A percentile compares a stretch with the other conserved stretches of the same genome.
Conservation (phyloP, 2,888 invertebrate genomes). For the Lepidonotus clava region DNA sequence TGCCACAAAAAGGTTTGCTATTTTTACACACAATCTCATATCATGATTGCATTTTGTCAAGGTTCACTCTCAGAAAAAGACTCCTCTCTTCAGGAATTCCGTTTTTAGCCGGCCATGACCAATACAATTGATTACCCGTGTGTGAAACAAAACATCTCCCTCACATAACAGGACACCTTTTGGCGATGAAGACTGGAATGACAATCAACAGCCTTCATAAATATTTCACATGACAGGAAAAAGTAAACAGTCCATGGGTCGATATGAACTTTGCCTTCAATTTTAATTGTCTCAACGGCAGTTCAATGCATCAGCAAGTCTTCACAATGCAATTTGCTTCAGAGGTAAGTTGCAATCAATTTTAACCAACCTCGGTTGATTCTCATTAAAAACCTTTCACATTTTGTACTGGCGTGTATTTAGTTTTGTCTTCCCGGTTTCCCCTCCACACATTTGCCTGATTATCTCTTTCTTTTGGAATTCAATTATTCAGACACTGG, state of each 20-base stretch:
- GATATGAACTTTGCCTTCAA: neutral
- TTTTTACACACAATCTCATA: too few species aligned
- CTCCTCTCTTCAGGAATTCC: neutral
- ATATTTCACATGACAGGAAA: conserved; percentile 1
- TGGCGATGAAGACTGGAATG: conserved; percentile 1
- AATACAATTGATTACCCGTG: neutral
- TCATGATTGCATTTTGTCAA: neutral
- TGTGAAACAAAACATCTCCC: neutral
- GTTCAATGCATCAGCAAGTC: neutral
- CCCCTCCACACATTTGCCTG: too few species aligned
- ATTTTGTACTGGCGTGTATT: too few species aligned
- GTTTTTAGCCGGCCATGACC: too few species aligned
- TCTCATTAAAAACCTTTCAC: too few species aligned
- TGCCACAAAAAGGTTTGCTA: too few species aligned
- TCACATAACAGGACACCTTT: neutral
- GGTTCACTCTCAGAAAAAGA: neutral
- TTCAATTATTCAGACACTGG: too few species aligned
- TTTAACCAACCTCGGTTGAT: neutral
- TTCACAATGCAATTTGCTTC: neutral
- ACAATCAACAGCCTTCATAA: conserved; percentile 17
- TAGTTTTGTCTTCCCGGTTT: too few species aligned
- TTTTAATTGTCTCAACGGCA: neutral
- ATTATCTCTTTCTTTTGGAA: too few species aligned
- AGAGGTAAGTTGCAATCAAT: neutral
- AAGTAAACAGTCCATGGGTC: neutral